These are phyloP conservation scores for Cliona cf. orientalis DNA, from an alignment of 37 sponge, comb jelly and placozoan species.

Conservation along the genomic window DNA sequence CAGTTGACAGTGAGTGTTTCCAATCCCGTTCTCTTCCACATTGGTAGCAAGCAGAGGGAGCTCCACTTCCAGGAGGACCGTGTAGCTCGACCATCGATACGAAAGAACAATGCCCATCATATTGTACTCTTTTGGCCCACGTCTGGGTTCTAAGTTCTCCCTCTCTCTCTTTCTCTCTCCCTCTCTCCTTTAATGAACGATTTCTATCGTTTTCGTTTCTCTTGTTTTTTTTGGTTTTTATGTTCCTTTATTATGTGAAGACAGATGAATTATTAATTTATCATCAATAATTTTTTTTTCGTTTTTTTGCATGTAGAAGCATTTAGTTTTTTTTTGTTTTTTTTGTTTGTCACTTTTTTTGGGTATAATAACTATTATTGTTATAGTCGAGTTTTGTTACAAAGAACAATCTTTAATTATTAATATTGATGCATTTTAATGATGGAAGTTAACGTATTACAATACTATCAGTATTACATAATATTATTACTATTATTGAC, in stretches of 20 bases:
- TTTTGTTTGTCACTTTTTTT: neutral
- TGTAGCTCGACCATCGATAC: slow-evolving; percentile 45
- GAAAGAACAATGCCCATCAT: slow-evolving; percentile 44
- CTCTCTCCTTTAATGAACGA: neutral
- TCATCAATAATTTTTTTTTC: neutral
- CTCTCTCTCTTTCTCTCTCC: neutral
- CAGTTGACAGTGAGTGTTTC: slow-evolving; percentile 37
- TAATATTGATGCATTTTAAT: too few relatives aligned
- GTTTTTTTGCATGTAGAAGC: neutral
- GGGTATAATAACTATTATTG: neutral
- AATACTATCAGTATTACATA: too few relatives aligned
- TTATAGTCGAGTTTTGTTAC: too few relatives aligned
- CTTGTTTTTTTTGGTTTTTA: neutral
- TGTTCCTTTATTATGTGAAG: neutral
- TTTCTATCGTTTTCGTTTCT: neutral
- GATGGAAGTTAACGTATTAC: too few relatives aligned
- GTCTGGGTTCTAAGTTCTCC: neutral
- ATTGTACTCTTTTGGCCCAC: slow-evolving; percentile 59
- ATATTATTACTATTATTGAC: too few relatives aligned
- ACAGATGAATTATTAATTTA: neutral
- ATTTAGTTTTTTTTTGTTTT: too few relatives aligned
- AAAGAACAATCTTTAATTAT: too few relatives aligned
- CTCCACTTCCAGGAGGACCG: slow-evolving; percentile 58
- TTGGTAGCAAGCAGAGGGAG: slow-evolving; percentile 42
- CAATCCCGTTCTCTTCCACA: slow-evolving; percentile 36